These are phyloP conservation scores for Girardinichthys multiradiatus DNA, from an alignment of 2,113 vertebrate species.

Conservation along the genomic window DNA sequence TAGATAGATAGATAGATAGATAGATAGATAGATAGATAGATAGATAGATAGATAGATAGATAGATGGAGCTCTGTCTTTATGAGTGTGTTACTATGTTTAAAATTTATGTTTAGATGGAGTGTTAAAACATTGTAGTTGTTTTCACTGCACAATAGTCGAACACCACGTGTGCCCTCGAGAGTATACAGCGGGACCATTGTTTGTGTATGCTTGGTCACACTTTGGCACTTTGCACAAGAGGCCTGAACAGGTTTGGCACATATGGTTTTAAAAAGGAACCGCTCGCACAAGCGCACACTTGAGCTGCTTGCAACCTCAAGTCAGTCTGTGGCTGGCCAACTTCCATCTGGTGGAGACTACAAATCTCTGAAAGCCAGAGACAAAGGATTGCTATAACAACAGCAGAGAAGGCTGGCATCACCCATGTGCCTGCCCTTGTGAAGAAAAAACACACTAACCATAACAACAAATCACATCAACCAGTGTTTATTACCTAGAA, in stretches of 20 bases:
- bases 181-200: slow-evolving; percentile 48
- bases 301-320: slow-evolving; percentile 22
- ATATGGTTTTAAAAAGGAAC: slow-evolving; percentile 37
- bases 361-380: slow-evolving; percentile 28
- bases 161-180: slow-evolving; percentile 29
- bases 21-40: no score
- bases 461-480: background rate
- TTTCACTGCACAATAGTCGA: slow-evolving; percentile 32
- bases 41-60: no score
- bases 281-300: slow-evolving; percentile 44
- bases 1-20: background rate
- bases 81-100: slow-evolving; percentile 32
- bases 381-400: slow-evolving; percentile 35
- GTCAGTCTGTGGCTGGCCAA: slow-evolving; percentile 23
- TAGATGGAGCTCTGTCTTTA: background rate
- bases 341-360: slow-evolving; percentile 32
- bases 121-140: slow-evolving; percentile 44
- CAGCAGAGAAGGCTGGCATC: slow-evolving; percentile 30
- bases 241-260: slow-evolving; percentile 23
- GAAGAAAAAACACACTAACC: background rate
- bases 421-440: slow-evolving; percentile 12
- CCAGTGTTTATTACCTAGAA: background rate
- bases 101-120: slow-evolving; percentile 18
- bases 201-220: slow-evolving; percentile 48
- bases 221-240: slow-evolving; percentile 33